Evolutionary conservation across 2,888 invertebrate genomes (phyloP), one percentile per base, ranked within the genome.

Genomic region (Antheraea yamamai): DNA sequence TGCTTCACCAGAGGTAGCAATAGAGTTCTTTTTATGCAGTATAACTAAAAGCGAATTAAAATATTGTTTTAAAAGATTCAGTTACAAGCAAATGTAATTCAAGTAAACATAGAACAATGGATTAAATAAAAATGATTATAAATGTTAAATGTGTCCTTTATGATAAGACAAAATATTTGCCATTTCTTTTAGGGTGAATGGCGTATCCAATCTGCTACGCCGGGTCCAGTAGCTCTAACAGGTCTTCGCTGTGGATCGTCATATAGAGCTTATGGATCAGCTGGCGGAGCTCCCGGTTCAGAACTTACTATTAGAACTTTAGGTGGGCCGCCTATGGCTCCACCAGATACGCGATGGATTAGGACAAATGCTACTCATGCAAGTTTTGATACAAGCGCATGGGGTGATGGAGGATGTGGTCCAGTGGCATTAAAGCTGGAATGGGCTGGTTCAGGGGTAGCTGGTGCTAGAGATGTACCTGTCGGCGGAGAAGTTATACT

Each of bases 361-460:
- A 94, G 96, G 77, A 96, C 97, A 1, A 98, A 98, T 88, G 96
- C 97, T 12, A 97, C 98, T 0, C 97, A 97, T 78, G 96, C 98
- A 18, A 96, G 97, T 80, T 95, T 98, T 75, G 97, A 97, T 86
- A 96, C 98, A 73, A 96, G 96, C 78, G 96, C 96, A 64, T 98
- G 98, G 98, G 96, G 96, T 77, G 97, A 97, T 85, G 97, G 97
- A 1, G 98, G 98, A 18, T 98, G 98, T 90, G 96, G 97, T 0
- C 97, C 98, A 77, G 96, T 96, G 74, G 97, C 97, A 78, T 97
- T 97, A 88, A 97, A 97, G 74, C 95, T 98, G 30, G 97, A 97
- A 87, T 96, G 95, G 95, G 92, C 92, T 7, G 96, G 94, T 83
- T 96, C 87, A 79, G 96, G 87, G 74, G 95, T 88, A 80, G 89